These are phyloP conservation scores for Pyrgus malvae DNA, from an alignment of 2,888 invertebrate species.

Conservation along the genomic window DNA sequence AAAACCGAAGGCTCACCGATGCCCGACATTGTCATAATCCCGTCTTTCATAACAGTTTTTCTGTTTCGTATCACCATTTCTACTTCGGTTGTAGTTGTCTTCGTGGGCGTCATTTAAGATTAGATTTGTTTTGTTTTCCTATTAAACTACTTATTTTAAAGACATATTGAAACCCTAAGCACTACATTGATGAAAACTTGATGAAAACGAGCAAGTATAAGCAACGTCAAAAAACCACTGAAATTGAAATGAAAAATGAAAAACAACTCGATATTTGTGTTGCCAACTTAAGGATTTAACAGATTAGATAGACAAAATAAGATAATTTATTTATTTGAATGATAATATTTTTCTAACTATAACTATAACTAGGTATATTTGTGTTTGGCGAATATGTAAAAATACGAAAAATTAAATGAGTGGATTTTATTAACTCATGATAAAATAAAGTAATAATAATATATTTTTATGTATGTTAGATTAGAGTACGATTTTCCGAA, in stretches of 20 bases:
- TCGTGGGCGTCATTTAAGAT: slow-evolving; percentile 86
- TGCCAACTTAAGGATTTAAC: slow-evolving; percentile 35
- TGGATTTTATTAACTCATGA: too few species aligned
- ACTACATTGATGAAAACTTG: slow-evolving; percentile 66
- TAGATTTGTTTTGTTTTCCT: slow-evolving; percentile 57
- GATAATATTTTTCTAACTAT: background rate
- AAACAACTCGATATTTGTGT: slow-evolving; percentile 71
- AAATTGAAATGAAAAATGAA: too few species aligned
- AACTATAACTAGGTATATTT: too few species aligned
- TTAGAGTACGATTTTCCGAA: too few species aligned
- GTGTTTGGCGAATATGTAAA: too few species aligned
- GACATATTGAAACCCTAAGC: slow-evolving; percentile 70
- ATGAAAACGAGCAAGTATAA: slow-evolving; percentile 61
- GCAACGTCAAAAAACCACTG: slow-evolving; percentile 77
- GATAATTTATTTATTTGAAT: background rate
- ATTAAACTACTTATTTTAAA: slow-evolving; percentile 67
- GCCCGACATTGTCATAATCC: slow-evolving; percentile 92
- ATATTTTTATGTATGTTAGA: too few species aligned
- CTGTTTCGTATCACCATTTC: slow-evolving; percentile 94
- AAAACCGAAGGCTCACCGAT: slow-evolving; percentile 97
- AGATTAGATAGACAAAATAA: background rate
- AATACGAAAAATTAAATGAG: too few species aligned
- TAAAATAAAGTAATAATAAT: too few species aligned
- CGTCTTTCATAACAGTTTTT: slow-evolving; percentile 93
- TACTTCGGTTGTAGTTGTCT: slow-evolving; percentile 91